Evolutionary conservation across 2,888 invertebrate genomes (phyloP).

Genomic region (Sinodicranocentrus sp.): DNA sequence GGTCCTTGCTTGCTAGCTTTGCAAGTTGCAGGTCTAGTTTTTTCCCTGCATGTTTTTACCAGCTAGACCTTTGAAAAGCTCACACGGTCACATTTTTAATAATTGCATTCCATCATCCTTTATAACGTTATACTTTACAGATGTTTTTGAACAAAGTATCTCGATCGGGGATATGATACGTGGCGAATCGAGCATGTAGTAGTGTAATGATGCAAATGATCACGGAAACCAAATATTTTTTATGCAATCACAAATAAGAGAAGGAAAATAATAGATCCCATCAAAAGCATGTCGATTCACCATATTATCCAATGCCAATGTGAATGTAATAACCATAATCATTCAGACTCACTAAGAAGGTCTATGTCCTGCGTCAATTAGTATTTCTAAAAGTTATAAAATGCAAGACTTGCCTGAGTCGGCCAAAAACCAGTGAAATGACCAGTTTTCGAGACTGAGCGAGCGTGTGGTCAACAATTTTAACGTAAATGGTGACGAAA

Average conservation of each 20-base stretch:
- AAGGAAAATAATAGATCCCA: background rate
- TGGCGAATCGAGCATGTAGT: no score
- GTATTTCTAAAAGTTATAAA: no score
- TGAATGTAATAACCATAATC: slow-evolving; percentile 7
- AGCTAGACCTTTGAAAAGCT: no score
- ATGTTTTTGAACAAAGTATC: background rate
- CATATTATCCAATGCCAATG: slow-evolving; percentile 49
- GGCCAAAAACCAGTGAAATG: no score
- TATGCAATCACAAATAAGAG: background rate
- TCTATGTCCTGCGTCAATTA: slow-evolving; percentile 56
- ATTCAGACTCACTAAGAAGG: slow-evolving; percentile 15
- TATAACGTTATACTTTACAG: background rate
- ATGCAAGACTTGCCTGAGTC: no score
- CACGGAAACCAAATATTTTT: background rate
- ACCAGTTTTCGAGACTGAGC: no score
- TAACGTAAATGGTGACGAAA: no score
- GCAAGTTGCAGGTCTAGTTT: background rate
- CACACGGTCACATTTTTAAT: no score
- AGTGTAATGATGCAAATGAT: background rate
- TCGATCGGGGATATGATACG: no score
- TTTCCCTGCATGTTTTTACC: no score
- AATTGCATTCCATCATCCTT: background rate
- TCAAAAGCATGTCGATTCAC: no score
- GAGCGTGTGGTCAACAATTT: no score
- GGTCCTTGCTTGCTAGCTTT: background rate